Conservation (phyloP, 1,140 invertebrate species). For the Ruditapes philippinarum region DNA sequence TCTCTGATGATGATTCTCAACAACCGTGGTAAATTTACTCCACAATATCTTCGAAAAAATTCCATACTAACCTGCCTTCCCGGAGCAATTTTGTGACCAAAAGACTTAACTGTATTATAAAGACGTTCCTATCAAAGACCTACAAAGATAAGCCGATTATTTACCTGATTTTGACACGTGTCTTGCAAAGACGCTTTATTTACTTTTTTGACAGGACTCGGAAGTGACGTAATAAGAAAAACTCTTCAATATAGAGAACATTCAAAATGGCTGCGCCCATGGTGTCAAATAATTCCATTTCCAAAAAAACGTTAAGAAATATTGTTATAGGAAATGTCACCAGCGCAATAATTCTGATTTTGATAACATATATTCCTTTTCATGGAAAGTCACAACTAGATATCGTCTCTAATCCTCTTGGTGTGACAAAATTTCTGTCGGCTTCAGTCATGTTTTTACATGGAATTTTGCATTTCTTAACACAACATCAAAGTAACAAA, state of each 20-base stretch:
- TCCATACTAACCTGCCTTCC: no score
- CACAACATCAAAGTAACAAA: neutral
- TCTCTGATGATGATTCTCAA: no score
- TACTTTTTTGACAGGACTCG: conserved; percentile 62
- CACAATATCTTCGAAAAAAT: no score
- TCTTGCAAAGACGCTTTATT: conserved; percentile 48
- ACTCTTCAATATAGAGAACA: conserved; percentile 11
- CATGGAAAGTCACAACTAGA: neutral
- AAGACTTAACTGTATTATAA: no score
- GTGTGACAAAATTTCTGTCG: neutral
- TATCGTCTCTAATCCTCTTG: conserved; percentile 3
- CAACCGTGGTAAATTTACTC: no score
- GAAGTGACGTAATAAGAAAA: conserved; percentile 27
- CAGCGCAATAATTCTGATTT: neutral
- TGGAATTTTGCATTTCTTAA: neutral
- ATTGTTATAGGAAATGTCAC: conserved; percentile 8
- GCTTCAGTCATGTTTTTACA: conserved; percentile 11
- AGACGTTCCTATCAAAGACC: neutral
- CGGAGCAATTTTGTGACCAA: no score
- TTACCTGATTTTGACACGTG: conserved; percentile 55
- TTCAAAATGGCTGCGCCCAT: conserved; percentile 59
- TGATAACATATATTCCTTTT: neutral
- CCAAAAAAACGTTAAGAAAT: conserved; percentile 44
- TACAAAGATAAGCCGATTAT: conserved; percentile 50
- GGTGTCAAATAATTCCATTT: neutral